Evolutionary conservation across 2,888 invertebrate genomes (phyloP), one percentile per base, ranked within the genome.

Genomic region (Caenorhabditis imperialis): DNA sequence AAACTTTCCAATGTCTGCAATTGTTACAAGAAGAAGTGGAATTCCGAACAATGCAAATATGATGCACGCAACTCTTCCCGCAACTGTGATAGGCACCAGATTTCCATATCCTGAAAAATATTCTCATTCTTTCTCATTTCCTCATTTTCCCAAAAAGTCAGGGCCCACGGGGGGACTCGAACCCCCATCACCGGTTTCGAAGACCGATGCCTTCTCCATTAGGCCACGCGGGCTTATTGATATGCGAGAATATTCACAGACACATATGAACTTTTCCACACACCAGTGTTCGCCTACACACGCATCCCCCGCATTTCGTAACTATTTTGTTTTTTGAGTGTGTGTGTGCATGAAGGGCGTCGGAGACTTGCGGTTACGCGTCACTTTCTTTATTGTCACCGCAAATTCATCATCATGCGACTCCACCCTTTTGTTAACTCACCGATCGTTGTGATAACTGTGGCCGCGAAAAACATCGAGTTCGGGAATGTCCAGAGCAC

Each of bases 371-470:
- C n/a, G n/a, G n/a, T n/a, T n/a, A 30, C 6, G 30, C 10, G 7
- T 30, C 20, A 35, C 45, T 38, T 14, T 25, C 16, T n/a, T n/a
- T n/a, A n/a, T n/a, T n/a, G n/a, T n/a, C n/a, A n/a, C n/a, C n/a
- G n/a, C n/a, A n/a, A n/a, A n/a, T n/a, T n/a, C n/a, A n/a, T n/a
- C n/a, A n/a, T n/a, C n/a, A n/a, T n/a, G n/a, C n/a, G n/a, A n/a
- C n/a, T n/a, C n/a, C n/a, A n/a, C n/a, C n/a, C n/a, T n/a, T n/a
- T n/a, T n/a, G n/a, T n/a, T n/a, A 58, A 62, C 73, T 14, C 20
- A 86, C 88, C 88, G 35, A 88, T 88, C 4, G 88, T 88, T 1
- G 88, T 88, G 27, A 88, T 86, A 10, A 88, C 88, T 1, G 88
- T 88, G 1, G 88, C 86, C 0, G 88, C 86, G 53, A 88, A 88